phyloP scores from a whole-genome alignment of 2,113 vertebrate species.

The Onychostruthus taczanowskii region DNA sequence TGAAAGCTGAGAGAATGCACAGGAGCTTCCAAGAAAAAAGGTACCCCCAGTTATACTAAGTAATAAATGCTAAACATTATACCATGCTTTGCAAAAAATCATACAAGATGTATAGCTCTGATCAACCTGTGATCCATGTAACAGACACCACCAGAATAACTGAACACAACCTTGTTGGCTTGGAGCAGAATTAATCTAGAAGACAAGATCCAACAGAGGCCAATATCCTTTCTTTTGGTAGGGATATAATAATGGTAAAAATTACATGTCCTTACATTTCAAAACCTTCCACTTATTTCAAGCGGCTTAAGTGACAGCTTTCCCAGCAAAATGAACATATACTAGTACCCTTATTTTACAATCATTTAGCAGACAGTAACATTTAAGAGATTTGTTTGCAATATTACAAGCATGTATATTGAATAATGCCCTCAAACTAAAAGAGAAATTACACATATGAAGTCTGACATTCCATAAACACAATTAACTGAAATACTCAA shows the following conservation, averaged over 20 bases:
- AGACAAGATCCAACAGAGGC: not conserved
- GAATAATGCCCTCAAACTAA: not conserved
- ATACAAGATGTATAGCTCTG: not conserved
- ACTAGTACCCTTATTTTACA: not conserved
- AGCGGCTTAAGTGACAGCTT: not conserved
- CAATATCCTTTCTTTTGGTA: not conserved
- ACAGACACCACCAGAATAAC: not conserved
- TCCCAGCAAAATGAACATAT: not conserved
- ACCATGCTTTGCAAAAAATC: not conserved
- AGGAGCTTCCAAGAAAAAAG: not conserved
- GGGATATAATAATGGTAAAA: not conserved
- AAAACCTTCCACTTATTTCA: not conserved
- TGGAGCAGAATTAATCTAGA: not conserved
- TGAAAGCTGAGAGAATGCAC: not conserved
- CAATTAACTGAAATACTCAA: not conserved
- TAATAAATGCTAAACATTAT: not conserved
- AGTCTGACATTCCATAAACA: not conserved
- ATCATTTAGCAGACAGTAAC: not conserved
- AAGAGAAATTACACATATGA: not conserved
- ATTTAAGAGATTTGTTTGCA: not conserved
- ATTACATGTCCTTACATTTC: not conserved
- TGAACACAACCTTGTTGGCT: not conserved
- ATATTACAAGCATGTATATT: not conserved
- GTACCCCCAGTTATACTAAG: not conserved
- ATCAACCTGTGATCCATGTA: not conserved